phyloP scores from a whole-genome alignment of 35 echinoderm and acorn worm species.

The Patiria miniata region DNA sequence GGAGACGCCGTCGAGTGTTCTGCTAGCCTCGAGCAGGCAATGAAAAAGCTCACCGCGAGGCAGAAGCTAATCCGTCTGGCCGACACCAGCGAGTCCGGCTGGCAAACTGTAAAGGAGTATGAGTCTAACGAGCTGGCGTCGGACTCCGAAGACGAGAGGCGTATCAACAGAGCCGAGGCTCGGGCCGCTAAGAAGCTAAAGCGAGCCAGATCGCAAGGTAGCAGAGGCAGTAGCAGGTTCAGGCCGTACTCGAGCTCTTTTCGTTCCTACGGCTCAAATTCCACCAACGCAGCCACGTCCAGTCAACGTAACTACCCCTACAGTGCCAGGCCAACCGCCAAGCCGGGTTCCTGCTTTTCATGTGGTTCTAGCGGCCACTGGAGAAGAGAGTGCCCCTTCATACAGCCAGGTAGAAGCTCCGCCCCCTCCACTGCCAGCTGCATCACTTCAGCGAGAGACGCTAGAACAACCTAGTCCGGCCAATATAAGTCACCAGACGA shows the following conservation, averaged over 20 bases:
- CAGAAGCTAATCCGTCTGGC: conserved; percentile 41
- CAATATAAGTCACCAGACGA: neutral
- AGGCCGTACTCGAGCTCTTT: neutral
- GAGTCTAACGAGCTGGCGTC: conserved; percentile 36
- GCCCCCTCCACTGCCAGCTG: neutral
- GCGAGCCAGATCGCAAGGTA: too few relatives aligned
- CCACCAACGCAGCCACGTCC: neutral
- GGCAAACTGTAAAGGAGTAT: conserved; percentile 30
- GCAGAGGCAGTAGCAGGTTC: too few relatives aligned
- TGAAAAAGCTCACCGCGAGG: conserved; percentile 1
- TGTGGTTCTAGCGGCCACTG: neutral
- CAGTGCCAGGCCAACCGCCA: neutral
- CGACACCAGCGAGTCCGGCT: conserved; percentile 1
- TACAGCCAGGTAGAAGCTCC: neutral
- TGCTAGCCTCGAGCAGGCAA: neutral
- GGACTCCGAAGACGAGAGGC: conserved; percentile 40
- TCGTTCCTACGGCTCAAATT: neutral
- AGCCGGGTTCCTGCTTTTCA: neutral
- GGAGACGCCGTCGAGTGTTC: neutral
- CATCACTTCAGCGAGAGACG: neutral
- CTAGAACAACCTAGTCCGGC: neutral
- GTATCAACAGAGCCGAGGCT: neutral
- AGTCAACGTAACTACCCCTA: neutral
- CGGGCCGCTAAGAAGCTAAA: neutral
- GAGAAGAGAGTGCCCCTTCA: conserved; percentile 5